Evolutionary conservation across 1,140 invertebrate genomes (phyloP), one percentile per base, ranked within the genome.

Genomic region (Yoshiicerus persimilis): DNA sequence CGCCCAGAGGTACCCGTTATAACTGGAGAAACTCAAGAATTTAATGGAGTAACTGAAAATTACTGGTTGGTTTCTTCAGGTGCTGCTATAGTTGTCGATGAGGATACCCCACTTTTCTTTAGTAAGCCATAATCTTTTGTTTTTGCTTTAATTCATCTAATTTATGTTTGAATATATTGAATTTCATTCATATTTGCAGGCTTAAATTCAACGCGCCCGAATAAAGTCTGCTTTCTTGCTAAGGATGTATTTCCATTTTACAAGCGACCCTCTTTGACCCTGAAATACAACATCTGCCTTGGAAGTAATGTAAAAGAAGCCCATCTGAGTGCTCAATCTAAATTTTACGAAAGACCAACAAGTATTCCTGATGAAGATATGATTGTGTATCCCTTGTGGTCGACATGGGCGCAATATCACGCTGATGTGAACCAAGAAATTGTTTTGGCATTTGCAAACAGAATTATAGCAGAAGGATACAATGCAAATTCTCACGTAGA

Each of bases 11-110:
- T 89, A 23, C 75, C 92, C 30, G 91, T 89, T 30, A 89, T 92
- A 0, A 91, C 92, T 6, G 92, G 91, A 13, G 92, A 92, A 70
- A 91, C 90, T 89, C 16, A 27, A 32, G 66, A 70, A 27, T 84
- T 91, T n/a, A 91, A 91, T 34, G 95, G 94, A 8, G 92, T 97
- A 1, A 92, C 94, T 0, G 96, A 97, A 91, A 94, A 95, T 5
- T 96, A 96, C 91, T 97, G 96, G 96, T 91, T 97, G 1, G 95
- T 94, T 86, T 95, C 95, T n/a, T 92, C 93, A 75, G 96, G 96
- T 4, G 92, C 94, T 56, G 95, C 94, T 89, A 93, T 96, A 30
- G 94, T 93, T 90, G 94, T 96, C 4, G 93, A 95, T 75, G 93
- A 94, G 39, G 93, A 92, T 36, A 94, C 94, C 5, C 96, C 96